Percentiles rank a stretch among this genome's conserved stretches.
Conservation (phyloP, 2,797 vertebrate genomes). For the Hydrolagus colliei region DNA sequence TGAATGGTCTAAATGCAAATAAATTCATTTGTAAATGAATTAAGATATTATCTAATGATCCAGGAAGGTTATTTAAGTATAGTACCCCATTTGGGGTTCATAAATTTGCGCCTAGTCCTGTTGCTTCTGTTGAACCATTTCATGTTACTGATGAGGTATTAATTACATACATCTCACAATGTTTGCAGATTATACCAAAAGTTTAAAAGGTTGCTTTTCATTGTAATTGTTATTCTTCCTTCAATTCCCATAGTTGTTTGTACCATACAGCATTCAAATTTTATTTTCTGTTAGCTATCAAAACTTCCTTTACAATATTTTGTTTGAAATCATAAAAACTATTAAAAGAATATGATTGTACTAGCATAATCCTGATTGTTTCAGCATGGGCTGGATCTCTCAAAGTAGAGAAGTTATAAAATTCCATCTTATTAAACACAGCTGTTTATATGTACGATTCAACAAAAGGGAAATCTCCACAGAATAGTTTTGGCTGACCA, state of each 20-base stretch:
- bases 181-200: too few species aligned
- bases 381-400: neutral
- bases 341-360: conserved; percentile 18
- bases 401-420: neutral
- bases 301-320: neutral
- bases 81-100: neutral
- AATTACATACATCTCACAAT: neutral
- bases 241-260: neutral
- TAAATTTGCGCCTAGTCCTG: neutral
- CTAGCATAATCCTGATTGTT: neutral
- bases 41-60: neutral
- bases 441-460: neutral
- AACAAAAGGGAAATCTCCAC: neutral
- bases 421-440: neutral
- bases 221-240: neutral
- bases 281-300: neutral
- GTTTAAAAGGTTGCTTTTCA: neutral
- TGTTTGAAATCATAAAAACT: neutral
- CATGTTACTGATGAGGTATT: neutral
- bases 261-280: neutral
- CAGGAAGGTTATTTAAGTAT: neutral
- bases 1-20: neutral
- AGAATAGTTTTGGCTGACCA: neutral
- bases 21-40: neutral
- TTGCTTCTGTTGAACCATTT: neutral